Percentiles rank a stretch among this genome's conserved stretches.
phyloP scores from a whole-genome alignment of 2,888 invertebrate genomes.

The Malachius bipustulatus region DNA sequence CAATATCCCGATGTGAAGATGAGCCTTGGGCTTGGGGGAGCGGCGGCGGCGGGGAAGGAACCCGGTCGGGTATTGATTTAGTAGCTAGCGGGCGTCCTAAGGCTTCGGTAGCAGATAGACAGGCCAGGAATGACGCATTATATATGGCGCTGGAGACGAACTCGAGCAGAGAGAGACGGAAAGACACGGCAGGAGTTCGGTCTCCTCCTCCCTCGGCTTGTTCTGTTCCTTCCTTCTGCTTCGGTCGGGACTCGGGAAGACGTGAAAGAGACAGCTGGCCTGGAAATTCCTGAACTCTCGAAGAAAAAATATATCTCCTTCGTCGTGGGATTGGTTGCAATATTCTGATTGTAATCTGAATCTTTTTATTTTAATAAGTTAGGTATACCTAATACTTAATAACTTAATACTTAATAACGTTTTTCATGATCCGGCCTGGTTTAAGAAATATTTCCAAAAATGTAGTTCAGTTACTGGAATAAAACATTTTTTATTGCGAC shows the following conservation, averaged over 20 bases:
- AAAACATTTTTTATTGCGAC: too few relatives aligned
- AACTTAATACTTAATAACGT: too few relatives aligned
- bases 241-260: constrained; percentile 18
- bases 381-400: too few relatives aligned
- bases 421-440: too few relatives aligned
- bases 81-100: constrained; percentile 38
- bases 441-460: too few relatives aligned
- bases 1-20: constrained; percentile 24
- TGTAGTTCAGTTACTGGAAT: too few relatives aligned
- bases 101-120: constrained; percentile 38
- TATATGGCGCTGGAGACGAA: constrained; percentile 40
- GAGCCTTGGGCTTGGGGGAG: constrained; percentile 21
- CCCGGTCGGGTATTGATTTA: constrained; percentile 37
- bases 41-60: constrained; percentile 22
- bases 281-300: background rate
- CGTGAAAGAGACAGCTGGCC: constrained; percentile 38
- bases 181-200: too few relatives aligned
- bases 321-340: too few relatives aligned
- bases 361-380: too few relatives aligned
- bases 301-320: background rate
- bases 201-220: constrained; percentile 21
- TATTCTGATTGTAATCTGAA: too few relatives aligned
- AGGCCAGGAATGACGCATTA: constrained; percentile 39
- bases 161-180: constrained; percentile 26
- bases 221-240: constrained; percentile 25